Conservation (phyloP, 37 sponge, comb jelly and placozoan species). For the Dysidea cf. avara region DNA sequence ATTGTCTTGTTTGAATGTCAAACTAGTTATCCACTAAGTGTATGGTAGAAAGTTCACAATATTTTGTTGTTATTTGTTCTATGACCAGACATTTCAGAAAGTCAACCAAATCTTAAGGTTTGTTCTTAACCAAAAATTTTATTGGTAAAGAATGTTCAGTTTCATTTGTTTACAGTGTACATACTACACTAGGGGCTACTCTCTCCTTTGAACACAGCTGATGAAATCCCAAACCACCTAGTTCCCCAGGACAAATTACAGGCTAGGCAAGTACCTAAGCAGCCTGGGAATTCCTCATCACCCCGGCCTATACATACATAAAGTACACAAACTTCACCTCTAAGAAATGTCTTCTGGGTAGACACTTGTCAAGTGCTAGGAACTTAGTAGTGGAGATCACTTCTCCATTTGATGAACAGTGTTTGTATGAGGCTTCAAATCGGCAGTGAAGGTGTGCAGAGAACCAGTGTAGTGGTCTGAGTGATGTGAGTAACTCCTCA, state of each 20-base stretch:
- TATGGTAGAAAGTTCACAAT: too few relatives aligned
- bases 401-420: conserved; percentile 22
- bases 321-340: conserved; percentile 49
- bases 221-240: not conserved
- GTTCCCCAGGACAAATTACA: too few relatives aligned
- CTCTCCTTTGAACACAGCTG: not conserved
- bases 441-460: conserved; percentile 94
- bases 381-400: conserved; percentile 51
- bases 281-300: too few relatives aligned
- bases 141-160: too few relatives aligned
- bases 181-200: not conserved
- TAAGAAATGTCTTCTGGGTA: conserved; percentile 78
- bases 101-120: too few relatives aligned
- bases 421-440: conserved; percentile 82
- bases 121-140: too few relatives aligned
- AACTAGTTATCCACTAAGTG: too few relatives aligned
- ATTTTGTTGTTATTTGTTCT: too few relatives aligned
- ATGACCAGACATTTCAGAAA: too few relatives aligned
- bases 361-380: conserved; percentile 92
- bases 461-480: conserved; percentile 88
- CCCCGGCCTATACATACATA: conserved; percentile 5
- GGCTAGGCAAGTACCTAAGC: too few relatives aligned
- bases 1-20: too few relatives aligned
- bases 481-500: conserved; percentile 69
- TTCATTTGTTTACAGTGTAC: not conserved